Evolutionary conservation across 1,140 invertebrate genomes (phyloP).

Genomic region (Achatina immaculata): DNA sequence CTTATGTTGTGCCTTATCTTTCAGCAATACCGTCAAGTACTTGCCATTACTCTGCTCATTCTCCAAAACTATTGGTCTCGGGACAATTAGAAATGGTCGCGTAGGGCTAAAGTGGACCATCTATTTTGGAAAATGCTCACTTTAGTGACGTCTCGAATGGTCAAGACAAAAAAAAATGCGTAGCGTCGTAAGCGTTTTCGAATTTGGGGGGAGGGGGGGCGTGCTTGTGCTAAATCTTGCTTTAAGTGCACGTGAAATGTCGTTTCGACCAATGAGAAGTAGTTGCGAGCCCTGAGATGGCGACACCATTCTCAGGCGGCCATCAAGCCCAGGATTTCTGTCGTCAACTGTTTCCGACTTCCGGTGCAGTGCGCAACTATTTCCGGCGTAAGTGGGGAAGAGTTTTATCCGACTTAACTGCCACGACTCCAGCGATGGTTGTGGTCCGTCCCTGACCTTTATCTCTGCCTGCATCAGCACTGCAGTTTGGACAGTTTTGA

Average conservation of each 20-base stretch:
- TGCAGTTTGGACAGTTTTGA: not conserved
- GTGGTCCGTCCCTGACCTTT: not conserved
- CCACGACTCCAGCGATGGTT: not conserved
- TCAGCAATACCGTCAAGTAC: too few relatives aligned
- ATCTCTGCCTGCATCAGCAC: not conserved
- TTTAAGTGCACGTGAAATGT: not conserved
- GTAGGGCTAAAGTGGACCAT: too few relatives aligned
- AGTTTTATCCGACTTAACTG: not conserved
- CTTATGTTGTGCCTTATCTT: too few relatives aligned
- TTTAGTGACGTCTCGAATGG: too few relatives aligned
- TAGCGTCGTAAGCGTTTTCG: too few relatives aligned
- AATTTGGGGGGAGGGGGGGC: too few relatives aligned
- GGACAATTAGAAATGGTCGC: too few relatives aligned
- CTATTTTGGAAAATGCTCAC: too few relatives aligned
- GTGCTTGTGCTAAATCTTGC: not conserved
- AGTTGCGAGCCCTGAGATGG: not conserved
- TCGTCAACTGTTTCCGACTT: constrained; percentile 29
- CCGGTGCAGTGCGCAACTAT: constrained; percentile 12
- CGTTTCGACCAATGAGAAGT: not conserved
- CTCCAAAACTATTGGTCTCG: too few relatives aligned
- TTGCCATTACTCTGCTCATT: too few relatives aligned
- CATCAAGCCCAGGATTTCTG: constrained; percentile 29
- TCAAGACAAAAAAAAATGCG: too few relatives aligned
- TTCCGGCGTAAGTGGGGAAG: not conserved
- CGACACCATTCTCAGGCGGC: constrained; percentile 15